Base-by-base conservation (phyloP, 2,797 vertebrate genomes). In the Sylvia borin region DNA sequence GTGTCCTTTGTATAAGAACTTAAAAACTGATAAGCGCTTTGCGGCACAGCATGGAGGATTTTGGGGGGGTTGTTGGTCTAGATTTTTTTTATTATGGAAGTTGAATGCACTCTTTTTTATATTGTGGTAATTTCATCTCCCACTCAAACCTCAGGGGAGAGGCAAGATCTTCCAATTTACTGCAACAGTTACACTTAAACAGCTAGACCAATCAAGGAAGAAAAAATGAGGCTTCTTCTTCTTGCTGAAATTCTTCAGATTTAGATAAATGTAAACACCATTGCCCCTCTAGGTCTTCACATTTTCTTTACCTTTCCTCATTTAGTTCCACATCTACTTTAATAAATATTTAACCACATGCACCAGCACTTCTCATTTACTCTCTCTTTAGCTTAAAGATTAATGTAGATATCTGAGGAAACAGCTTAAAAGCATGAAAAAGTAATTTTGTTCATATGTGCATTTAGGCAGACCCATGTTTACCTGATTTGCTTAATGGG, bases 331-430 rank as follows among this genome's bases (percentile, higher is more conserved):
- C 83, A 81, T 92, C 82, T 78, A 62, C 70, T 93, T 94, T 85
- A 94, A 96, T 96, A 94, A 97, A 96, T 95, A 96, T 95, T 97
- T 96, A 96, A 96, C 61, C 77, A 90, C 29, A 25, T 62, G 78
- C 64, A 92, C 71, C 50, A 92, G 66, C 76, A 88, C 76, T 90
- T 81, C 65, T 85, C 88, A 92, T 89, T 94, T 92, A 74, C 76
- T 92, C 48, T 88, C 68, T 92, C 70, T 53, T 92, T 95, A 93
- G 77, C 89, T 95, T 93, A 94, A 94, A 96, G 92, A 96, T 94
- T 95, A 83, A 96, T 95, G 91, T 21, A 74, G 74, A 73, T 89
- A 85, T 90, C 82, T 79, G 54, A 95, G 86, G 61, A 79, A 86
- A 80, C n/a, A 53, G 27, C 68, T 61, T 93, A 93, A 93, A 94